A percentile compares a stretch with the other conserved stretches of the same genome.
These are phyloP conservation scores for Ceraclea dissimilis DNA, from an alignment of 2,888 invertebrate genomes.

Conservation along the genomic window DNA sequence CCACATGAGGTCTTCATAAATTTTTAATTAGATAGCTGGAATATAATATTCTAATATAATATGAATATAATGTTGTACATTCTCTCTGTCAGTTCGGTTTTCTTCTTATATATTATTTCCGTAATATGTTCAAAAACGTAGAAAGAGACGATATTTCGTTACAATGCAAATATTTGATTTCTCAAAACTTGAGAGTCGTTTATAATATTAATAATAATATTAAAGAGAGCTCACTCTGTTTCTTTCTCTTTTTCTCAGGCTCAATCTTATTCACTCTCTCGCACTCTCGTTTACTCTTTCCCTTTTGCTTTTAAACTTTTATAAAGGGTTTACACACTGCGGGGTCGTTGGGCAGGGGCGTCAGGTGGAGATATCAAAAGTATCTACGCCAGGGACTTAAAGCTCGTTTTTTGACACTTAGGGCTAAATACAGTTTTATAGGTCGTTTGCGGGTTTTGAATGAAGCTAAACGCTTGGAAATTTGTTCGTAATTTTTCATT, in stretches of 20 bases:
- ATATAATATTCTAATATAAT: no score
- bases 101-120: background rate
- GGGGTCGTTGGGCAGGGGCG: background rate
- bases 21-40: no score
- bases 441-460: no score
- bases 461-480: no score
- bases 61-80: no score
- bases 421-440: no score
- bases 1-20: no score
- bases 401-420: no score
- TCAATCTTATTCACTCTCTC: background rate
- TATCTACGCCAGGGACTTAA: no score
- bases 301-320: conserved; percentile 17
- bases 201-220: conserved; percentile 23
- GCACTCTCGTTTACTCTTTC: background rate
- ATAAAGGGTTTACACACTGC: conserved; percentile 16
- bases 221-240: background rate
- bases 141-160: conserved; percentile 22
- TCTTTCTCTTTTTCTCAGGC: background rate
- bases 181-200: conserved; percentile 25
- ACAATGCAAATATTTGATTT: conserved; percentile 26
- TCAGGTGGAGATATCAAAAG: no score
- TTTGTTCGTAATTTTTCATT: no score
- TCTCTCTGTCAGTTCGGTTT: no score
- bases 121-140: background rate